Evolutionary conservation across 2,113 vertebrate genomes (phyloP), one percentile per base, ranked within the genome.

Genomic region (Prochilodus magdalenae): DNA sequence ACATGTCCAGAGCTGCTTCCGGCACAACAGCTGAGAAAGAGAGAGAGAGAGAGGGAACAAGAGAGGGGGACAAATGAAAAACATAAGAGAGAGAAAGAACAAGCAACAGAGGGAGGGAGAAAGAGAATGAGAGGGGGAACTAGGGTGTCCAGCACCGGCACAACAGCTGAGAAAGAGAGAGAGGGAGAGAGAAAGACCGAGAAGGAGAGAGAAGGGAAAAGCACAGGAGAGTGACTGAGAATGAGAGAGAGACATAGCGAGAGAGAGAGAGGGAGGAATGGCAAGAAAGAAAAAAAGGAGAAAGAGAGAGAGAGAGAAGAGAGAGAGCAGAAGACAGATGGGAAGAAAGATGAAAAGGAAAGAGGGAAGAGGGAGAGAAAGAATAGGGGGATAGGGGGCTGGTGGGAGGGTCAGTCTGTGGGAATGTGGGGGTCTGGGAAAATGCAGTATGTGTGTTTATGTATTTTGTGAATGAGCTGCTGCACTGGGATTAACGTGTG

Each of bases 381-480:
- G 18, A 13, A 29, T 40, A 14, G n/a, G 26, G 40, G 30, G 55
- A 29, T 36, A 13, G 75, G 76, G 22, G 29, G 18, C 80, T 59
- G 12, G 51, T 75, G 60, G 8, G 51, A 67, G 75, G 44, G 66
- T 77, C 29, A 44, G 55, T 30, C 36, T 84, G 63, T 40, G 29
- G 85, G 62, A 82, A 73, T 51, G 66, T 82, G 33, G 75, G 51
- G 71, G 60, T 79, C 80, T 87, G 77, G 84, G 74, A 83, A 69
- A 81, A 74, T 59, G 49, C 59, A 77, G 53, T 73, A 57, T 75
- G 60, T 71, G 76, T 85, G 81, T 72, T 63, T 84, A 20, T 74
- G 36, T 70, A 6, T 80, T 71, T 70, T 75, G 60, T 70, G 83
- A 84, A 77, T 55, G 67, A 5, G 49, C 24, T 33, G 65, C 77